These are phyloP conservation scores for Eupeodes luniger DNA, from an alignment of 2,888 invertebrate species.

Conservation along the genomic window DNA sequence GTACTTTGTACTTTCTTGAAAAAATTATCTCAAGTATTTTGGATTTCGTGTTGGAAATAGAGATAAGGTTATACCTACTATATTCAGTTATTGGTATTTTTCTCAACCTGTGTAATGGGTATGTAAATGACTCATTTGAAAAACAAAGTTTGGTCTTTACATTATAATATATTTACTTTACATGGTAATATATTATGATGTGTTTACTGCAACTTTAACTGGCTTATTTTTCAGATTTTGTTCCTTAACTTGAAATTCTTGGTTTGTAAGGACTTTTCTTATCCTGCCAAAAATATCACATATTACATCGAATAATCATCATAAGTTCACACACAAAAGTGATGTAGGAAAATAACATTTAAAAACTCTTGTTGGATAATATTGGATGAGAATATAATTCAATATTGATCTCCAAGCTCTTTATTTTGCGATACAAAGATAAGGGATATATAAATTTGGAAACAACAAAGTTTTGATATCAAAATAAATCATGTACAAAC, in stretches of 20 bases:
- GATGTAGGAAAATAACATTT: background rate
- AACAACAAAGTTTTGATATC: constrained; percentile 12
- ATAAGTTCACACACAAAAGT: background rate
- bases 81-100: background rate
- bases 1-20: background rate
- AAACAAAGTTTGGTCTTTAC: too few species aligned
- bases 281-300: too few species aligned
- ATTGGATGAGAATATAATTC: background rate
- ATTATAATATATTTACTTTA: too few species aligned
- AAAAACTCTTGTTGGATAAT: background rate
- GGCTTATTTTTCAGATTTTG: too few species aligned
- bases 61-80: background rate
- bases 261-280: too few species aligned
- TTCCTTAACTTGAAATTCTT: too few species aligned
- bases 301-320: too few species aligned
- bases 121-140: too few species aligned
- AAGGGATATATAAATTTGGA: background rate
- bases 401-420: background rate
- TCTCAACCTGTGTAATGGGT: too few species aligned
- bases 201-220: too few species aligned
- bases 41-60: background rate
- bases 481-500: constrained; percentile 11
- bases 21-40: background rate
- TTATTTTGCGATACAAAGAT: background rate
- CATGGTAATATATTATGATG: too few species aligned